Base-by-base conservation (phyloP, 2,888 invertebrate genomes). In the Bedellia somnulentella region DNA sequence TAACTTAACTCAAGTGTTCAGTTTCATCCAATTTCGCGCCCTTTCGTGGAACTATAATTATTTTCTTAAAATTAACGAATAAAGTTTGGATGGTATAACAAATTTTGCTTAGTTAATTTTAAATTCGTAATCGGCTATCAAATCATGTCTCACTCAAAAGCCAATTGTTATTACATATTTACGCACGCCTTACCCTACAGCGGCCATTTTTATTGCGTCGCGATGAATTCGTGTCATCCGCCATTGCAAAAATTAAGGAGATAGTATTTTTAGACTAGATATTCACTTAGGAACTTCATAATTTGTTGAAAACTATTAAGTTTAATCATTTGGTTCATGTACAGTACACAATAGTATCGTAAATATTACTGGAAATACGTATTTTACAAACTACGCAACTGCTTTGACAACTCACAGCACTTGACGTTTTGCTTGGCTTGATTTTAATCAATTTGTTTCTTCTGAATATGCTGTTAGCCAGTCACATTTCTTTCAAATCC, bases 151-250 rank as follows among this genome's bases (percentile, higher is more conserved):
- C n/a, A n/a, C 12, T 17, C 29, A 18, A 17, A 21, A 21, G 10
- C 9, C 22, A 29, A 5, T 12, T 29, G 8, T 18, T 28, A 11
- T 6, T 50, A 42, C 52, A 52, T 57, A 56, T 60, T 66, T 68
- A 68, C 70, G 70, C 71, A 64, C 70, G 73, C 73, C 73, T 73
- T 75, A 75, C 75, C 75, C 56, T 54, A 57, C 45, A 68, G 68
- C 73, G 73, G 73, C 75, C 75, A 75, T 75, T 61, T 75, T 75
- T 71, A 73, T 75, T 75, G 70, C 71, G 71, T 70, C 67, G 67
- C 60, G 71, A 67, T 63, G 70, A 63, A n/a, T 66, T 75, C 71
- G 71, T 75, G 75, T 71, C 73, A 73, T 70, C 75, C 75, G 75
- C 75, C 75, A 75, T 75, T 75, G 66, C 52, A 60, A 60, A n/a